Conservation (phyloP, 2,888 invertebrate species). For the Tetranychus piercei region DNA sequence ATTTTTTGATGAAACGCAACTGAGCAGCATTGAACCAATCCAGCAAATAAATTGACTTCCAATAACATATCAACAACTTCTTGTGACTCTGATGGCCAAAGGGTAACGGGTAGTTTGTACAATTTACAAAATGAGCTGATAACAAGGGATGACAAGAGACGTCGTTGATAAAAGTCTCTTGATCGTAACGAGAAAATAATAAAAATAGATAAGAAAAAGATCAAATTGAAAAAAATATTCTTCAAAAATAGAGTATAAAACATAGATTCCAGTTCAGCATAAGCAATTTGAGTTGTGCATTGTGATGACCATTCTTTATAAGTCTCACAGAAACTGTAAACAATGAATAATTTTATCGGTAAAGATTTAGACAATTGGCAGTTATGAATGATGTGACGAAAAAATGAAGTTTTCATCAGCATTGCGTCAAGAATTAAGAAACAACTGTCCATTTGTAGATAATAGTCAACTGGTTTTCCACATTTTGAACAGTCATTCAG, state of each 20-base stretch:
- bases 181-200: background rate
- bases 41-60: conserved; percentile 8
- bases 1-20: background rate
- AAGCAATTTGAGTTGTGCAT: conserved; percentile 1
- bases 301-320: conserved; percentile 18
- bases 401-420: conserved; percentile 18
- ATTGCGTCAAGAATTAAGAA: conserved; percentile 20
- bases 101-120: conserved; percentile 17
- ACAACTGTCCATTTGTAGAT: conserved; percentile 20
- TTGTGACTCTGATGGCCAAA: conserved; percentile 17
- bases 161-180: background rate
- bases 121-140: conserved; percentile 22
- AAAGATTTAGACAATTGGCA: conserved; percentile 11
- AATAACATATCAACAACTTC: conserved; percentile 18
- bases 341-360: conserved; percentile 18
- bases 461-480: conserved; percentile 17
- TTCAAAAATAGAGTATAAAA: conserved; percentile 18
- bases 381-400: conserved; percentile 20
- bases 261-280: conserved; percentile 19
- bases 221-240: conserved; percentile 11
- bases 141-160: conserved; percentile 11
- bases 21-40: conserved; percentile 16
- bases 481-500: background rate
- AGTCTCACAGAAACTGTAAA: conserved; percentile 21
- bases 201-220: conserved; percentile 14